Base-by-base conservation (phyloP, 2,888 invertebrate genomes). In the Sclerodermus sp. region DNA sequence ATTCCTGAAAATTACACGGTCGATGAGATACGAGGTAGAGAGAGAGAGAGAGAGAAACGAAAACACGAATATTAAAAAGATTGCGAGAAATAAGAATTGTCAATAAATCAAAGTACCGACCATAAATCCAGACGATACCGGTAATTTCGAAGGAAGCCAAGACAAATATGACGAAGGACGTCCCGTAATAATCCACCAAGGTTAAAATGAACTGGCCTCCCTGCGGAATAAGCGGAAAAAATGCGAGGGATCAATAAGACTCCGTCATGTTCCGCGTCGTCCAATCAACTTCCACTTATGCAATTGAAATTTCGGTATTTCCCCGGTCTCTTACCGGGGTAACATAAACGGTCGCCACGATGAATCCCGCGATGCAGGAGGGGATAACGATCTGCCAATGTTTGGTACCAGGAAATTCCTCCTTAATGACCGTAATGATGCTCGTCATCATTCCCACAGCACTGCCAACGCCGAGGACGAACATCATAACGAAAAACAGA, bases 401-500 rank as follows among this genome's bases (percentile, higher is more conserved):
- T 45, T 73, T 74, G 42, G 73, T 56, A 1, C 57, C 61, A 1
- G 81, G 80, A 55, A 80, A 79, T 56, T 79, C 77, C 53, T 81
- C 82, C 36, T 73, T 73, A 45, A 82, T 61, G 23, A 79, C 74
- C 1, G 76, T 76, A 40, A 80, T 74, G 14, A 82, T 71, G 1
- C 77, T 76, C 14, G 79, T 76, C 0, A 76, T 71, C 46, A 81
- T 68, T 2, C 79, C 79, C 1, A 80, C 78, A 2, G 79, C 79
- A 45, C 79, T 80, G 17, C 83, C 83, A 12, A 82, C 75, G 12
- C 82, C 83, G 50, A 83, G 67, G 1, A 80, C 78, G 67, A 78
- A 81, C 44, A 83, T 67, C 83, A 83, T 83, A 16, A 82, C 65
- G 68, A 83, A 83, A 62, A 83, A 83, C 9, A 82, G 60, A 1